Base-by-base conservation (phyloP, 2,888 invertebrate species). In the Syrista parreyssii region DNA sequence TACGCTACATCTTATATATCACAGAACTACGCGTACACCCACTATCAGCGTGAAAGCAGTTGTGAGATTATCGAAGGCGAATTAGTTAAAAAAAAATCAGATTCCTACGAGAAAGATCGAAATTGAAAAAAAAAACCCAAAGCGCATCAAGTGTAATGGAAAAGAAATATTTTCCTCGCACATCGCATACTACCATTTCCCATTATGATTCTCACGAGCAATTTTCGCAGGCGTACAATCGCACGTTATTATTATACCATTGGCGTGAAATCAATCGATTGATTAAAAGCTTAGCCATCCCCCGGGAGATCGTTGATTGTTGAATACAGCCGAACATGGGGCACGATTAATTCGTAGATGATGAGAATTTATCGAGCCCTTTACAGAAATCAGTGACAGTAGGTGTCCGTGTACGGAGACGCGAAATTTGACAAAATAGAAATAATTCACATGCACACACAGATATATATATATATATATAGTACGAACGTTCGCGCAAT, bases 21-120 rank as follows among this genome's bases (percentile, higher is more conserved):
- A 92, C 92, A 92, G 92, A 92, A 90, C 91, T 91, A 90, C 89
- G 89, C 90, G 89, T 87, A 88, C 88, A 88, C 87, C 89, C 88
- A 82, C 88, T 87, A 89, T 89, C 88, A 86, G 88, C 86, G 84
- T 86, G 81, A 80, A 84, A 81, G 80, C 76, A 73, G 78, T 78
- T 78, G 23, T 55, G 55, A 55, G 23, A 55, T 23, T 55, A 55
- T 55, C 23, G 55, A 75, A 77, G 76, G 78, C 68, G 75, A 78
- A 76, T 68, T 75, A 76, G 68, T 33, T 12, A 72, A 75, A 30
- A 75, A 72, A 73, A 33, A 76, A 30, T 0, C 15, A 55, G 32
- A 71, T 33, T 31, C 12, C 12, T 30, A 0, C 69, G 12, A 71
- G 31, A 31, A 68, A 34, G 9, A 34, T 34, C 34, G 4, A 34